Conservation (phyloP, 2,113 vertebrate species). For the Cheirogaleus medius region DNA sequence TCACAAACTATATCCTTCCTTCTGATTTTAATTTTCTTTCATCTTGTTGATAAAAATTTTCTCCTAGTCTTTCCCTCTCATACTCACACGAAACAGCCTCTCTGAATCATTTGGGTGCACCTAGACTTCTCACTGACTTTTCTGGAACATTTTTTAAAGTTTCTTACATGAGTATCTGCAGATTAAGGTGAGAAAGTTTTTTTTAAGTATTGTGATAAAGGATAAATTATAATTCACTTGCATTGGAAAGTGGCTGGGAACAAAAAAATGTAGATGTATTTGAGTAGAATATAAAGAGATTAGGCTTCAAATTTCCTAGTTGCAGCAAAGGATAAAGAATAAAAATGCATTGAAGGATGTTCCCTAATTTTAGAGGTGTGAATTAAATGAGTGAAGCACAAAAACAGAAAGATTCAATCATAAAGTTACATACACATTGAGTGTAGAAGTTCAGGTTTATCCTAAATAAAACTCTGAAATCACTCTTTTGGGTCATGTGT, state of each 20-base stretch:
- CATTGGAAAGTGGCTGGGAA: background rate
- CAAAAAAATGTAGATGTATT: background rate
- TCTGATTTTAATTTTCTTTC: background rate
- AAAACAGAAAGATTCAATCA: background rate
- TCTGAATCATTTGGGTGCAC: background rate
- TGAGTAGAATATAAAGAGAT: conserved; percentile 14
- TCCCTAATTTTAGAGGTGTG: background rate
- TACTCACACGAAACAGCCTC: no score
- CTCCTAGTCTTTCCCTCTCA: background rate
- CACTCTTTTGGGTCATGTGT: background rate
- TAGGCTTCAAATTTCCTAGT: background rate
- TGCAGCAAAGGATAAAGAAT: background rate
- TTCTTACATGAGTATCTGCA: background rate
- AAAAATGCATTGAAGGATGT: background rate
- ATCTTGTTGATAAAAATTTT: background rate
- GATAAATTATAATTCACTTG: background rate
- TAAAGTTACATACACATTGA: background rate
- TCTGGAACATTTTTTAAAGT: background rate
- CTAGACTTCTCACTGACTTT: background rate
- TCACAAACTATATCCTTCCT: background rate
- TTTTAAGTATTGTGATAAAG: background rate
- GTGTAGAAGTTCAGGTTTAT: background rate
- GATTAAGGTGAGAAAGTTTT: background rate
- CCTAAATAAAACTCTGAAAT: background rate
- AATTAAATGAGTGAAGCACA: background rate